Base-by-base conservation (phyloP, 2,797 vertebrate genomes). In the Leptatherina wallacei region DNA sequence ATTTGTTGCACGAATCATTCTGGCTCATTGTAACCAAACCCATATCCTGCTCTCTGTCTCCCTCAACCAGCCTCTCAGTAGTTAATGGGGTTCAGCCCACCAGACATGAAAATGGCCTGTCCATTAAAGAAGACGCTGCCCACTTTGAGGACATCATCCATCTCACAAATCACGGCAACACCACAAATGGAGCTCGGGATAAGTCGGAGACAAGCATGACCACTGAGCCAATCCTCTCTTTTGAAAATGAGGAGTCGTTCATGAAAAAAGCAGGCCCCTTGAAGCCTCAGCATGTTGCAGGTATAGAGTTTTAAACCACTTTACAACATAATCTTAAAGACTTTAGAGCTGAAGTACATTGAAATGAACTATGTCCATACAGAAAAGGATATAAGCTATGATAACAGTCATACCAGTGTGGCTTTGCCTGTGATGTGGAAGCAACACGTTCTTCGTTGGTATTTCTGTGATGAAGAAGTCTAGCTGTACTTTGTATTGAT, bases 251-350 rank as follows among this genome's bases (percentile, higher is more conserved):
- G 71, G 97, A 97, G 75, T 88, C 96, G 0, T 99, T 98, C 91
- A 94, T 98, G 90, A 99, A 97, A 85, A 97, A 96, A 88, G 91
- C 96, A 0, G 94, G 95, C 64, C 93, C 97, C 33, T 95, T 98
- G 75, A 95, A 97, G 63, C 95, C 97, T 2, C 95, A 95, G 82
- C 97, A 98, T 88, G 96, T 98, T 75, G 96, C 98, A 96, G 97
- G 98, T 99, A 91, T 16, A 13, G 20, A 40, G 36, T 22, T 32
- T 52, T 6, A 51, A 36, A 58, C 7, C 5, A 36, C 24, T 55
- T 35, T 33, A 69, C 10, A 68, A 29, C 11, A 57, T n/a, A 11
- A 24, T 22, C n/a, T 4, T n/a, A n/a, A n/a, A 47, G 44, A 2
- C 16, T 44, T n/a, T 22, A 49, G 9, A 10, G 8, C 6, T n/a